These are phyloP conservation scores for Falco columbarius DNA, from an alignment of 2,797 vertebrate genomes.

Conservation along the genomic window DNA sequence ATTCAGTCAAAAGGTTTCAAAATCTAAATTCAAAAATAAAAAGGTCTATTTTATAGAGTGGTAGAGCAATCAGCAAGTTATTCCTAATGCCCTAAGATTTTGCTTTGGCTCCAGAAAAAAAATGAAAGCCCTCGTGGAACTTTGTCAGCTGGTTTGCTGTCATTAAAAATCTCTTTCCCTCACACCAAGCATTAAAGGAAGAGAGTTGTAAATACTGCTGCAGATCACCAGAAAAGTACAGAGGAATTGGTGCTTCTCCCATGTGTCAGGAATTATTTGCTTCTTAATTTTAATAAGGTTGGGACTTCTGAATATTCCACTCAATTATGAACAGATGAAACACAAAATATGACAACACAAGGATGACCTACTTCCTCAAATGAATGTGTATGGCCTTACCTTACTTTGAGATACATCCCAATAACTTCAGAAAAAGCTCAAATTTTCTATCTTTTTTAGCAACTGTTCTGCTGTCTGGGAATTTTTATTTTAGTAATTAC, in stretches of 20 bases:
- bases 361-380: not conserved
- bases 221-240: not conserved
- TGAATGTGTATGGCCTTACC: not conserved
- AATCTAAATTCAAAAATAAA: not conserved
- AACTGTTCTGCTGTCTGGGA: not conserved
- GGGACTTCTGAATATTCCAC: not conserved
- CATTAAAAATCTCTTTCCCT: not conserved
- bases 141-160: not conserved
- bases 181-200: not conserved
- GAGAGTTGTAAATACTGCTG: not conserved
- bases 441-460: not conserved
- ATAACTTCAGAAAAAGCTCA: not conserved
- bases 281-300: not conserved
- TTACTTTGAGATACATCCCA: not conserved
- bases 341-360: not conserved
- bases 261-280: not conserved
- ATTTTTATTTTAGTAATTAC: not conserved
- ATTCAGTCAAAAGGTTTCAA: not conserved
- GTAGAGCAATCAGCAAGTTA: not conserved
- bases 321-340: not conserved
- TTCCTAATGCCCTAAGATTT: not conserved
- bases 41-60: not conserved
- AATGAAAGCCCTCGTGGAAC: not conserved
- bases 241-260: not conserved
- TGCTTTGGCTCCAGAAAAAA: not conserved